Conservation (phyloP, 2,797 vertebrate species). For the Malacoctenus gilli region DNA sequence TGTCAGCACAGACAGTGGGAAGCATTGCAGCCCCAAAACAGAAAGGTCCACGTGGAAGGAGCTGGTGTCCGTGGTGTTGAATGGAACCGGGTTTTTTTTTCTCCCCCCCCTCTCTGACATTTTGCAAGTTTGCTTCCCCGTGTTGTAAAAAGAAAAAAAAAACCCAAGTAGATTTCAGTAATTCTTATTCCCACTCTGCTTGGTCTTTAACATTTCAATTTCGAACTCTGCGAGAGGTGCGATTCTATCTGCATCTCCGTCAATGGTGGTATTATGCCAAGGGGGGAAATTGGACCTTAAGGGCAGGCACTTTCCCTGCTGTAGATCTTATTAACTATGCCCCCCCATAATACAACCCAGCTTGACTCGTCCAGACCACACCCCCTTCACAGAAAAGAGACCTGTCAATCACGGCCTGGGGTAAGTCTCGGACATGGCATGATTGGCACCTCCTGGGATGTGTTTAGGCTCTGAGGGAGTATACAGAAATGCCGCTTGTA, state of each 20-base stretch:
- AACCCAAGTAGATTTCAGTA: conserved; percentile 26
- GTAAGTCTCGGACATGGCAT: conserved; percentile 34
- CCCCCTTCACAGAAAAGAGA: conserved; percentile 53
- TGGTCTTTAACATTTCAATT: conserved; percentile 71
- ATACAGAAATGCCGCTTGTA: conserved; percentile 31
- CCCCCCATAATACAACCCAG: conserved; percentile 64
- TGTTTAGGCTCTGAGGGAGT: conserved; percentile 41
- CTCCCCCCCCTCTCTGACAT: no score
- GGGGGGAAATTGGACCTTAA: conserved; percentile 70
- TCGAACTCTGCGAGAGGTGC: conserved; percentile 51
- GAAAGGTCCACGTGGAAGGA: no score
- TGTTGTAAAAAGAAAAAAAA: no score
- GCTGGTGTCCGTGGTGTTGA: no score
- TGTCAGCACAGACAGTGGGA: no score
- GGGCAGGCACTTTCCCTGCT: conserved; percentile 62
- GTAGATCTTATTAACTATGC: conserved; percentile 71
- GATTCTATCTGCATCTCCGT: conserved; percentile 57
- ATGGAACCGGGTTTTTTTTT: no score
- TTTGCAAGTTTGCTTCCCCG: no score
- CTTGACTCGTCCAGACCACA: conserved; percentile 58
- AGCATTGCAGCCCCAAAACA: no score
- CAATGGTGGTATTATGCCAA: conserved; percentile 64
- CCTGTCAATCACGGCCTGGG: conserved; percentile 62
- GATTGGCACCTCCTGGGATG: conserved; percentile 62
- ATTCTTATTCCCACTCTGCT: conserved; percentile 44